Conservation (phyloP, 2,888 invertebrate species). For the Athalia cordata region DNA sequence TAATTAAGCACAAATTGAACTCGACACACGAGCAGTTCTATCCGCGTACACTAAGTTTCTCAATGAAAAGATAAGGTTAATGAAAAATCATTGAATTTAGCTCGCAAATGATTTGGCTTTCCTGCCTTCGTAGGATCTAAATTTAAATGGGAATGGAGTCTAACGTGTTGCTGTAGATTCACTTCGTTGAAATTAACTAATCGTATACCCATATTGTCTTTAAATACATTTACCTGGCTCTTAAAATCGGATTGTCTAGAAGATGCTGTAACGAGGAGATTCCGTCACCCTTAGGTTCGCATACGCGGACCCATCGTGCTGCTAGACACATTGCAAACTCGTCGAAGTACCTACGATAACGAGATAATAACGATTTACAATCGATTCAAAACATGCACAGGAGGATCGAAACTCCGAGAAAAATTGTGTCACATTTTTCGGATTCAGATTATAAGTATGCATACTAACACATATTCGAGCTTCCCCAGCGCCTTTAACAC, state of each 20-base stretch:
- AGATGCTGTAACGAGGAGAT: conserved; percentile 78
- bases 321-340: conserved; percentile 77
- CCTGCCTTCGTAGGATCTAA: no score
- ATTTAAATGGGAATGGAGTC: no score
- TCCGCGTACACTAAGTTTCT: no score
- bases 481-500: conserved; percentile 71
- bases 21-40: neutral
- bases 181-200: no score
- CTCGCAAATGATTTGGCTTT: no score
- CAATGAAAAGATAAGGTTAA: no score
- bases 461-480: conserved; percentile 74
- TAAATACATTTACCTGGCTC: conserved; percentile 72
- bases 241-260: conserved; percentile 76
- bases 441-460: neutral
- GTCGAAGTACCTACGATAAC: conserved; percentile 75
- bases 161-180: no score
- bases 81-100: no score
- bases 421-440: neutral
- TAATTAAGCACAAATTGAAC: neutral
- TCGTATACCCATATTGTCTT: neutral
- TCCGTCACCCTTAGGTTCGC: conserved; percentile 78
- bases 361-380: conserved; percentile 15
- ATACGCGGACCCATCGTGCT: conserved; percentile 76
- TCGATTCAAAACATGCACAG: neutral
- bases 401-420: neutral